phyloP scores from a whole-genome alignment of 2,888 invertebrate species.

The Antitype chi region DNA sequence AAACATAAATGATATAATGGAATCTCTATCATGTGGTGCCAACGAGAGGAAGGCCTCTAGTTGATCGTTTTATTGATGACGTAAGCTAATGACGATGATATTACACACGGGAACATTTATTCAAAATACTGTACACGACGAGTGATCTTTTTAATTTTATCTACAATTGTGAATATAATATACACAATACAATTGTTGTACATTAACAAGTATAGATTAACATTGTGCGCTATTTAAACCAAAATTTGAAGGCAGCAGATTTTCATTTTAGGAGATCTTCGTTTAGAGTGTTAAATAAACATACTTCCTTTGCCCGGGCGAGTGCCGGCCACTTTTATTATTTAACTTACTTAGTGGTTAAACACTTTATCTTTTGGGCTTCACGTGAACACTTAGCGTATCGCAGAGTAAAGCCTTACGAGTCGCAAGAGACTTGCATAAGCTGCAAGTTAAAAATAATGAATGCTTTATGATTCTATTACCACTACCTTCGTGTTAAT shows the following conservation, averaged over 20 bases:
- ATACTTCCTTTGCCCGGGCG: conserved; percentile 5
- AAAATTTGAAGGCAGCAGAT: neutral
- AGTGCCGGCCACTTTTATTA: conserved; percentile 29
- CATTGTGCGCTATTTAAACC: conserved; percentile 32
- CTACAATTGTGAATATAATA: conserved; percentile 55
- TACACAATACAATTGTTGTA: conserved; percentile 27
- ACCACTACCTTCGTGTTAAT: conserved; percentile 13
- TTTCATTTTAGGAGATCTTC: conserved; percentile 22
- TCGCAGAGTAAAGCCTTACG: conserved; percentile 26
- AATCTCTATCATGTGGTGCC: conserved; percentile 48
- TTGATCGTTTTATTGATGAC: conserved; percentile 31
- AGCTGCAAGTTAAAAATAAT: conserved; percentile 21
- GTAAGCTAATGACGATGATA: conserved; percentile 40
- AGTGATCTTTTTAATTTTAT: conserved; percentile 36
- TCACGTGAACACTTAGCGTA: conserved; percentile 40
- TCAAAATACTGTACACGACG: conserved; percentile 53
- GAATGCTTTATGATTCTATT: neutral
- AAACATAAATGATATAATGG: conserved; percentile 55
- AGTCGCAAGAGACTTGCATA: conserved; percentile 19
- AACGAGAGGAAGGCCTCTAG: conserved; percentile 32
- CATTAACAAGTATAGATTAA: conserved; percentile 34
- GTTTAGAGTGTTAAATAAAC: conserved; percentile 35
- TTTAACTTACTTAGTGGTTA: conserved; percentile 37
- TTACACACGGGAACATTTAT: conserved; percentile 56
- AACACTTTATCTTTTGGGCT: conserved; percentile 31